phyloP scores from a whole-genome alignment of 92 coral and sea anemone species.

The Chrysogorgia sp. region DNA sequence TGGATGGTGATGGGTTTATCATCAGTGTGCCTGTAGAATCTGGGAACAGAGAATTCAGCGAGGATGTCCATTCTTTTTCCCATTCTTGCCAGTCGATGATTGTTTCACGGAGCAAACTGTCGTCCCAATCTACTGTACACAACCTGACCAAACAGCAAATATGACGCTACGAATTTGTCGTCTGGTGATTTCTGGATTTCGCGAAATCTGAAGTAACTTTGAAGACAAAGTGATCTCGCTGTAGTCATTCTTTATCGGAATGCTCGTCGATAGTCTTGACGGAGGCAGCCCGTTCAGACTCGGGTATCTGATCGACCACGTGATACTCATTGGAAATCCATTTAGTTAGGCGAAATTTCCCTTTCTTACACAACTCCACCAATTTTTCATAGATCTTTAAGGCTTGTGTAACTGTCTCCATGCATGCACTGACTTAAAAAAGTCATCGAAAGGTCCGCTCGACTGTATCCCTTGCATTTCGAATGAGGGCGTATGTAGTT shows the following conservation, averaged over 20 bases:
- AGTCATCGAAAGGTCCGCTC: constrained; percentile 32
- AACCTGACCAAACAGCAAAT: constrained; percentile 57
- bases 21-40: constrained; percentile 42
- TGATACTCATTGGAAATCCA: constrained; percentile 43
- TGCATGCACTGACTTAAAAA: constrained; percentile 54
- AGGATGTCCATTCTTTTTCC: constrained; percentile 50
- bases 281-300: constrained; percentile 28
- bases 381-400: background rate
- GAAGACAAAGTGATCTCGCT: background rate
- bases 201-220: too few species aligned
- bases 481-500: constrained; percentile 37
- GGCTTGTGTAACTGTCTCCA: constrained; percentile 36
- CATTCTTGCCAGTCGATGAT: constrained; percentile 54
- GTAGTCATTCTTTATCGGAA: constrained; percentile 27
- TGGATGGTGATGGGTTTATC: constrained; percentile 18
- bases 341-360: constrained; percentile 41
- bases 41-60: constrained; percentile 32
- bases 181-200: constrained; percentile 49
- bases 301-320: constrained; percentile 13
- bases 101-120: constrained; percentile 40
- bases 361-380: too few species aligned
- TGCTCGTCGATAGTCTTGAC: constrained; percentile 20
- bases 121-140: constrained; percentile 63
- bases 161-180: constrained; percentile 59
- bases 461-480: constrained; percentile 36